Conservation (phyloP, 2,113 vertebrate genomes). For the Elgaria multicarinata region DNA sequence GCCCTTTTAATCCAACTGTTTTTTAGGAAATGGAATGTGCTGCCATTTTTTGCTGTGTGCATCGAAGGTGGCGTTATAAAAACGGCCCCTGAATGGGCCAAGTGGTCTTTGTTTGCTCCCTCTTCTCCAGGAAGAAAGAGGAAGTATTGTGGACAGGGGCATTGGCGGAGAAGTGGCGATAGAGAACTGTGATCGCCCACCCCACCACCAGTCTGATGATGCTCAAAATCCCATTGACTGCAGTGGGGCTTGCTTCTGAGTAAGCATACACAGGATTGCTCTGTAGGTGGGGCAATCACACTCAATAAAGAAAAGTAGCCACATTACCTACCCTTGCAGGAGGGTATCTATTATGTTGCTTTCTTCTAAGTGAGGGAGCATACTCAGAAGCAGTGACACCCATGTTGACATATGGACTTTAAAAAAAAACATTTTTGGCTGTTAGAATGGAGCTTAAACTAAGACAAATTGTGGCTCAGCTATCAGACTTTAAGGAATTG, state of each 20-base stretch:
- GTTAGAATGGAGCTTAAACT: not conserved
- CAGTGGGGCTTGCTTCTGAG: not conserved
- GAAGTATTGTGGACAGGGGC: no score
- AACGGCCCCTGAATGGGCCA: no score
- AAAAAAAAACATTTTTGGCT: not conserved
- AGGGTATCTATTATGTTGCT: not conserved
- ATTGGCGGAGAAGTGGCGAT: no score
- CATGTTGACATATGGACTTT: not conserved
- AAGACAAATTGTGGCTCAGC: not conserved
- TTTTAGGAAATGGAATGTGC: no score
- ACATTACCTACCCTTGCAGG: not conserved
- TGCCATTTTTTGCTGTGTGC: no score
- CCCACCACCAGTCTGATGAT: no score
- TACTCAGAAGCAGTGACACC: not conserved
- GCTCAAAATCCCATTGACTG: not conserved
- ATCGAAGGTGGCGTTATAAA: no score
- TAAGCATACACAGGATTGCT: not conserved
- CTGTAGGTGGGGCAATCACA: not conserved
- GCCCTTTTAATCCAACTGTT: no score
- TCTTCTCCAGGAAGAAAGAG: no score
- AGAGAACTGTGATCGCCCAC: no score
- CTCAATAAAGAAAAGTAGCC: not conserved
- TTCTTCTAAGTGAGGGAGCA: not conserved
- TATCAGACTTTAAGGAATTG: not conserved
- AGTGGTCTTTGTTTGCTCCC: no score